Percentiles rank a stretch among this genome's conserved stretches.
These are phyloP conservation scores for Aromia moschata DNA, from an alignment of 2,888 invertebrate species.

Conservation along the genomic window DNA sequence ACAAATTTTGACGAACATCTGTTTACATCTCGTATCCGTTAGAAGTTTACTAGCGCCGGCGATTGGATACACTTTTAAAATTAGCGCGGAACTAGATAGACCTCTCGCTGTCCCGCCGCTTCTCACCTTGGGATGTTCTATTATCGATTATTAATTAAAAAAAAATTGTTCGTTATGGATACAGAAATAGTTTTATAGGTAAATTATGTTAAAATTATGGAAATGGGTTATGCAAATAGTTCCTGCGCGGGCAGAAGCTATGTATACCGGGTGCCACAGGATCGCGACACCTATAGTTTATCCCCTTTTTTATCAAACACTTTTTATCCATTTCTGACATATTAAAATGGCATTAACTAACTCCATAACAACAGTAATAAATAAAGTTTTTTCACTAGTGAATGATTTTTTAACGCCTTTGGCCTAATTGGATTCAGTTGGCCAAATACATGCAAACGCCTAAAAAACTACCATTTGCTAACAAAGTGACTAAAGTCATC, in stretches of 20 bases:
- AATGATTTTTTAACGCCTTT: too few species aligned
- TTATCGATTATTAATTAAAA: neutral
- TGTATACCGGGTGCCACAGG: too few species aligned
- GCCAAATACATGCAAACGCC: too few species aligned
- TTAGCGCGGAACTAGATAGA: neutral
- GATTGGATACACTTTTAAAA: constrained; percentile 8
- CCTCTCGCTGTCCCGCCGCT: neutral
- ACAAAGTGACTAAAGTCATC: too few species aligned
- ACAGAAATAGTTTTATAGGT: constrained; percentile 17
- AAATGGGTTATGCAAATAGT: constrained; percentile 2
- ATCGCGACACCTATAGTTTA: too few species aligned
- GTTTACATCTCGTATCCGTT: constrained; percentile 1
- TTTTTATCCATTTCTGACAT: too few species aligned
- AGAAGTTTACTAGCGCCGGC: neutral
- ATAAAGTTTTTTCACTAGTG: too few species aligned
- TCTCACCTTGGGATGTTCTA: constrained; percentile 14
- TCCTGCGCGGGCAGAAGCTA: neutral
- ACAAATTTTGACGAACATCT: constrained; percentile 1
- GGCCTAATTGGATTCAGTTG: too few species aligned
- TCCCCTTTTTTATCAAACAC: too few species aligned
- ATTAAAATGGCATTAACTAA: too few species aligned
- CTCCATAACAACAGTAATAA: too few species aligned
- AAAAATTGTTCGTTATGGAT: constrained; percentile 13
- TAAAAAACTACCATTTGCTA: too few species aligned
- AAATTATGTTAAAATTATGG: constrained; percentile 17